phyloP scores from a whole-genome alignment of 2,797 vertebrate genomes.

The Natrix natrix region DNA sequence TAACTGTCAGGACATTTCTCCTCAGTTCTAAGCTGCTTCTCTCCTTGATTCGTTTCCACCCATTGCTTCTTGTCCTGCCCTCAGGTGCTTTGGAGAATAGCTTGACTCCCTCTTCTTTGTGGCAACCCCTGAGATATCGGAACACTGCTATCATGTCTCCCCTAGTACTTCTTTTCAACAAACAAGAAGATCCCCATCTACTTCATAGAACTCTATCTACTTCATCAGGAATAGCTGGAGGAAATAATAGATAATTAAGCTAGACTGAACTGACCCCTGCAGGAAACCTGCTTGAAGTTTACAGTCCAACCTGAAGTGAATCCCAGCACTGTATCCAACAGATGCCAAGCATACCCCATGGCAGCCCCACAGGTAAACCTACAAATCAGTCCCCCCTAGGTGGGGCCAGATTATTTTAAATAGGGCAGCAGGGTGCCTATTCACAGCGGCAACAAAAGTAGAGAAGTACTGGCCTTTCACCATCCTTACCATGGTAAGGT shows the following conservation, averaged over 20 bases:
- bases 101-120: no score
- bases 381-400: neutral
- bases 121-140: no score
- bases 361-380: neutral
- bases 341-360: neutral
- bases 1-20: no score
- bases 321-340: neutral
- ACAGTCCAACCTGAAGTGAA: neutral
- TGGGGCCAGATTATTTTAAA: neutral
- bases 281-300: neutral
- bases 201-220: neutral
- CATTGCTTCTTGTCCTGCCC: no score
- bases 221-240: neutral
- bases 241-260: neutral
- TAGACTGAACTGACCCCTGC: neutral
- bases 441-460: neutral
- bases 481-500: neutral
- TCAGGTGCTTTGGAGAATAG: no score
- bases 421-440: neutral
- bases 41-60: no score
- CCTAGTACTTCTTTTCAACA: no score
- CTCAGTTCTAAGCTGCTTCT: no score
- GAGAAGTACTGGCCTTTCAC: neutral
- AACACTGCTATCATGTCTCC: no score
- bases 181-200: no score